Base-by-base conservation (phyloP, 2,888 invertebrate genomes). In the Callyntrura guangdongensis region DNA sequence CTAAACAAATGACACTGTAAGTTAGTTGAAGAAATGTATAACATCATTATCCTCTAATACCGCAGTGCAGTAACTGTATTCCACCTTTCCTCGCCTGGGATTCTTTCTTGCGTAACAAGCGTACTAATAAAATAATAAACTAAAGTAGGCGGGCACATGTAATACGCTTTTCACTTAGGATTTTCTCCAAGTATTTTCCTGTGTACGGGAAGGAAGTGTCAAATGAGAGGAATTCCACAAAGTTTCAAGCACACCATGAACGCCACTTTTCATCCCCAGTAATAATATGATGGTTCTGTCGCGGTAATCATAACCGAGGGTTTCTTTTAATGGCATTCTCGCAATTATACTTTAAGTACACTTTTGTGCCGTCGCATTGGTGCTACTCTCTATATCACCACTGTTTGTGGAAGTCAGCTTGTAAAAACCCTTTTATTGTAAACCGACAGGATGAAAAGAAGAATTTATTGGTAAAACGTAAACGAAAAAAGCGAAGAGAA, bases 221-320 rank as follows among this genome's bases (percentile, higher is more conserved):
- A 77, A 25, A 49, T 77, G 53, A 27, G n/a, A 79, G 25, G 79
- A 79, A 9, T 56, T 25, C 36, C 56, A 36, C 56, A 53, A 56
- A 79, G 14, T 79, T 79, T 79, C 8, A 79, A 79, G 79, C 79
- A 27, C 79, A 56, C 79, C 56, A 56, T 77, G n/a, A 27, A 56
- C 56, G 17, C 56, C 79, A 79, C 25, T 79, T 25, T 53, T 53
- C 53, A 2, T 20, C 0, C 53, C 36, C 17, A 27, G 11, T 36
- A 79, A 69, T 27, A 69, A 17, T 74, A 11, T 45, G 6, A 36
- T 74, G 6, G 20, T 45, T 22, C 12, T 20, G 72, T 36, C 36
- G 0, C 36, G 47, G 45, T 74, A 45, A 74, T 47, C 72, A 45
- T 74, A 47, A 49, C 72, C 36, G n/a, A 69, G 47, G 72, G 12